Percentiles rank a stretch among this genome's conserved stretches.
Evolutionary conservation across 2,113 vertebrate genomes (phyloP).

Genomic region (Cyanistes caeruleus): DNA sequence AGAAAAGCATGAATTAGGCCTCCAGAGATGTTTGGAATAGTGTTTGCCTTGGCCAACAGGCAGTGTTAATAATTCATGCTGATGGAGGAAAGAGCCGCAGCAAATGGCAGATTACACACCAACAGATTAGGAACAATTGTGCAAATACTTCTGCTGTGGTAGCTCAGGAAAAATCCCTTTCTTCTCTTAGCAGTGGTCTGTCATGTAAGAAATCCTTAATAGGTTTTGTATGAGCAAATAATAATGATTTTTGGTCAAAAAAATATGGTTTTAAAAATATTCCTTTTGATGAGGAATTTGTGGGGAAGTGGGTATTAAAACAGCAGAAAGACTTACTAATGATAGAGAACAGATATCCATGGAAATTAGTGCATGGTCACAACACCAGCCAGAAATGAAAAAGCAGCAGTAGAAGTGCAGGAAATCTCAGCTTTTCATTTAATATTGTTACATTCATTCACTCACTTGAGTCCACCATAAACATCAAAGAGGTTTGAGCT

Average conservation of each 20-base stretch:
- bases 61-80: not conserved
- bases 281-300: conserved; percentile 6
- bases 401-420: not conserved
- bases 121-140: conserved; percentile 23
- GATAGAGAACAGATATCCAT: not conserved
- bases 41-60: conserved; percentile 20
- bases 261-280: not conserved
- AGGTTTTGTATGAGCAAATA: conserved; percentile 13
- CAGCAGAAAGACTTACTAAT: conserved; percentile 10
- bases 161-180: not conserved
- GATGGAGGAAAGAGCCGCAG: not conserved
- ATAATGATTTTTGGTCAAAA: not conserved
- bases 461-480: not conserved
- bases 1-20: not conserved
- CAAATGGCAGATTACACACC: not conserved
- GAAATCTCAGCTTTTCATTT: not conserved
- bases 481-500: not conserved
- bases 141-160: conserved; percentile 40
- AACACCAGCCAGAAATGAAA: not conserved
- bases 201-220: conserved; percentile 29
- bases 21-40: not conserved
- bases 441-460: not conserved
- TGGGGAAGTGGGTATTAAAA: conserved; percentile 26
- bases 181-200: conserved; percentile 19
- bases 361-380: not conserved